These are phyloP conservation scores for Onthophagus taurus DNA, from an alignment of 1,140 invertebrate species.

Conservation along the genomic window DNA sequence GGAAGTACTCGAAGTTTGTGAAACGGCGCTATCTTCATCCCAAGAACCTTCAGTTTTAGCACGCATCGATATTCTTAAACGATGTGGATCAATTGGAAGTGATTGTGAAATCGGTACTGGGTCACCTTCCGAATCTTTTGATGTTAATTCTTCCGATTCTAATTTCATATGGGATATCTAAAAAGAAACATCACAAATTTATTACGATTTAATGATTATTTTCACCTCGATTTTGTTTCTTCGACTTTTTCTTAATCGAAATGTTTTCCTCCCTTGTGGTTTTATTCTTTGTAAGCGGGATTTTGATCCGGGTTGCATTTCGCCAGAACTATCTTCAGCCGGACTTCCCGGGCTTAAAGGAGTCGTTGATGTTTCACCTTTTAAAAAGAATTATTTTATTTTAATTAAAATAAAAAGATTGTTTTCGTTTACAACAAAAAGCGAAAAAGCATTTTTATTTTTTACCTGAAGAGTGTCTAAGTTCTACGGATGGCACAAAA, in stretches of 20 bases:
- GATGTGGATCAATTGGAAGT: slow-evolving; percentile 34
- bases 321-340: slow-evolving; percentile 55
- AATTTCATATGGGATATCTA: slow-evolving; percentile 37
- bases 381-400: background rate
- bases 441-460: slow-evolving; percentile 20
- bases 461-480: slow-evolving; percentile 61
- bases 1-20: slow-evolving; percentile 68
- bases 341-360: slow-evolving; percentile 64
- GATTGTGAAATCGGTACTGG: slow-evolving; percentile 16
- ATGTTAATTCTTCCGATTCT: slow-evolving; percentile 33
- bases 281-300: slow-evolving; percentile 84
- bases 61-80: slow-evolving; percentile 33
- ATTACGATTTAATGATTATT: background rate
- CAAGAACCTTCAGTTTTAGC: slow-evolving; percentile 52
- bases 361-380: slow-evolving; percentile 62
- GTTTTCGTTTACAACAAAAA: too few relatives aligned
- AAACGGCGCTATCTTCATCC: slow-evolving; percentile 63
- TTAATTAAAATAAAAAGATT: background rate
- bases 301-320: slow-evolving; percentile 48
- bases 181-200: background rate
- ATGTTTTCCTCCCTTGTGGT: slow-evolving; percentile 89
- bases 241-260: slow-evolving; percentile 74
- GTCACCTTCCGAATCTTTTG: slow-evolving; percentile 8
- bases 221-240: slow-evolving; percentile 44
- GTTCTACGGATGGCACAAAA: slow-evolving; percentile 67